Evolutionary conservation across 1,140 invertebrate species (phyloP).

Genomic region (Zaprionus ornatus): DNA sequence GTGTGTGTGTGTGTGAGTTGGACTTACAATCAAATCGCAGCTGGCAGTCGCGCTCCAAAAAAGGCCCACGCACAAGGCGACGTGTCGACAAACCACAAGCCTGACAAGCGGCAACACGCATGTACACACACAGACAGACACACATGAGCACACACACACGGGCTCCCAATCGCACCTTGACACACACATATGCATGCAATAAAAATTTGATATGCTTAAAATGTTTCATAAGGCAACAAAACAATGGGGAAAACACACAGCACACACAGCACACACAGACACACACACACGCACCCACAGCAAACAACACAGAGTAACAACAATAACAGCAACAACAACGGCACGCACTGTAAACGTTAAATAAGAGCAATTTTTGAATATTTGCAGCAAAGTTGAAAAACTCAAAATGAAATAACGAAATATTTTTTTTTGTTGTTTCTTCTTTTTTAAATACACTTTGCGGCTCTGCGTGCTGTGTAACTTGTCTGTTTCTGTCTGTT

Average conservation of each 20-base stretch:
- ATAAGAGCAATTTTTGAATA: slow-evolving; percentile 35
- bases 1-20: slow-evolving; percentile 5
- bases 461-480: background rate
- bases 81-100: slow-evolving; percentile 34
- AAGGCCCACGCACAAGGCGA: slow-evolving; percentile 12
- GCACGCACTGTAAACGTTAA: slow-evolving; percentile 25
- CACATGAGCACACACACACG: slow-evolving; percentile 16
- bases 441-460: slow-evolving; percentile 56
- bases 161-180: slow-evolving; percentile 3
- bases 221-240: slow-evolving; percentile 65
- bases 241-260: slow-evolving; percentile 49
- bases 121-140: slow-evolving; percentile 9
- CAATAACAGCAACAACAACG: background rate
- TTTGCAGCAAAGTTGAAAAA: slow-evolving; percentile 21
- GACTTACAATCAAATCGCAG: slow-evolving; percentile 59
- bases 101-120: slow-evolving; percentile 8
- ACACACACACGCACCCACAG: slow-evolving; percentile 11
- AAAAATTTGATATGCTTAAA: slow-evolving; percentile 70
- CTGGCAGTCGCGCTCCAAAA: slow-evolving; percentile 28
- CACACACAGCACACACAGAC: slow-evolving; percentile 8
- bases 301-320: slow-evolving; percentile 13
- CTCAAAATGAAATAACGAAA: slow-evolving; percentile 17
- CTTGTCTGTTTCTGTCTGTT: background rate
- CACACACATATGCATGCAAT: slow-evolving; percentile 59
- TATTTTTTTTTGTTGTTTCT: slow-evolving; percentile 9